A percentile compares a stretch with the other conserved stretches of the same genome.
Conservation (phyloP, 1,140 invertebrate species). For the Psilanteris sp. region DNA sequence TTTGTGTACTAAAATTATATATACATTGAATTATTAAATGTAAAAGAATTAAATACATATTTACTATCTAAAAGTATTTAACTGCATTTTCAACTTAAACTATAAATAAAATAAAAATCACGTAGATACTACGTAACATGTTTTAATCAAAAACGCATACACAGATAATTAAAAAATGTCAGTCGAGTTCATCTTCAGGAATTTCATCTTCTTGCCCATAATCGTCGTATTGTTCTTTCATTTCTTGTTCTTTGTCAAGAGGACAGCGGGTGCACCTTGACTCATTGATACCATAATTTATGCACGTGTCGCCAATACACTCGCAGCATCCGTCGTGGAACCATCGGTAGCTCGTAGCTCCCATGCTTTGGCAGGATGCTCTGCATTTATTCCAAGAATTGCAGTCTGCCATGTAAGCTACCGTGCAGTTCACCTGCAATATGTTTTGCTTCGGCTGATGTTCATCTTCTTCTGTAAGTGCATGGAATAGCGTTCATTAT, state of each 20-base stretch:
- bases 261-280: slow-evolving; percentile 81
- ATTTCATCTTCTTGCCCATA: slow-evolving; percentile 71
- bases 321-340: slow-evolving; percentile 98
- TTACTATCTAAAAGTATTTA: too few species aligned
- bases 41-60: too few species aligned
- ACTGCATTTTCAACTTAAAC: too few species aligned
- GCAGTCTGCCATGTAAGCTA: slow-evolving; percentile 94
- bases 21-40: too few species aligned
- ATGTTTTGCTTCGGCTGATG: slow-evolving; percentile 71
- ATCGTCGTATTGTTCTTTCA: slow-evolving; percentile 73
- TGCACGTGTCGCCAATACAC: slow-evolving; percentile 93
- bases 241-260: slow-evolving; percentile 61
- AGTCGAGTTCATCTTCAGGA: slow-evolving; percentile 34
- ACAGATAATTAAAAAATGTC: slow-evolving; percentile 2
- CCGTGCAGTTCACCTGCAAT: slow-evolving; percentile 91
- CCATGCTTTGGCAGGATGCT: slow-evolving; percentile 88
- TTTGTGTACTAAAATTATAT: too few species aligned
- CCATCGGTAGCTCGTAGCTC: slow-evolving; percentile 89
- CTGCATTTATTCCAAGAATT: slow-evolving; percentile 93
- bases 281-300: slow-evolving; percentile 95
- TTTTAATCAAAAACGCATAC: not conserved
- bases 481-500: slow-evolving; percentile 19
- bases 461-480: slow-evolving; percentile 35
- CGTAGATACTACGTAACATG: too few species aligned
- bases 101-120: too few species aligned